Base-by-base conservation (phyloP, 92 coral and sea anemone genomes). In the Isaurus tuberculatus region DNA sequence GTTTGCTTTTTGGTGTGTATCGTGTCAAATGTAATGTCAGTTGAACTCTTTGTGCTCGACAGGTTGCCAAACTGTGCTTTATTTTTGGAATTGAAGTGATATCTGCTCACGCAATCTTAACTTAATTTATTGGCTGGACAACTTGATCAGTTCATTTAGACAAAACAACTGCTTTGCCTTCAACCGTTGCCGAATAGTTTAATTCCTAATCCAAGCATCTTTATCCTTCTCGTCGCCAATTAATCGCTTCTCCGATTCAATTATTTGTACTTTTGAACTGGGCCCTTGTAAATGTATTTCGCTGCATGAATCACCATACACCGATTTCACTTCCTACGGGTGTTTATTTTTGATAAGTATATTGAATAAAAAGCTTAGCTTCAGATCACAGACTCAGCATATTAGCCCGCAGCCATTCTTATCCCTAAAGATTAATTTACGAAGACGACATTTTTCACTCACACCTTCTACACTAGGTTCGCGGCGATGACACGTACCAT, bases 21-120 rank as follows among this genome's bases (percentile, higher is more conserved):
- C 82, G 70, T 77, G 82, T 77, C 82, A 75, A 66, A 75, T 75
- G 81, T 75, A 57, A 75, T 75, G 81, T 57, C 81, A 55, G 70
- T 77, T 77, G 68, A 14, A 57, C 70, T 57, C 51, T 57, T n/a
- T 31, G 70, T 31, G 13, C 82, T 77, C 82, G 82, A 77, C 82
- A 61, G 67, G 82, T 77, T 55, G 66, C 82, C 82, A 77, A 37
- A 53, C 11, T 25, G 27, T 77, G 60, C 78, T 77, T 77, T 77
- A 77, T 77, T 77, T 77, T 77, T 77, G 82, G 82, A 77, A 77
- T n/a, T 77, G 34, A 34, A 77, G 14, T 77, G 78, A 57, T 77
- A 77, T 77, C 70, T 17, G 82, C 82, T 77, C 82, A 77, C 82
- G 82, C 82, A 77, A 77, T 72, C 78, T 26, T 72, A 72, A 72